Base-by-base conservation (phyloP, 2,113 vertebrate species). In the Onychorhynchus coronatus region DNA sequence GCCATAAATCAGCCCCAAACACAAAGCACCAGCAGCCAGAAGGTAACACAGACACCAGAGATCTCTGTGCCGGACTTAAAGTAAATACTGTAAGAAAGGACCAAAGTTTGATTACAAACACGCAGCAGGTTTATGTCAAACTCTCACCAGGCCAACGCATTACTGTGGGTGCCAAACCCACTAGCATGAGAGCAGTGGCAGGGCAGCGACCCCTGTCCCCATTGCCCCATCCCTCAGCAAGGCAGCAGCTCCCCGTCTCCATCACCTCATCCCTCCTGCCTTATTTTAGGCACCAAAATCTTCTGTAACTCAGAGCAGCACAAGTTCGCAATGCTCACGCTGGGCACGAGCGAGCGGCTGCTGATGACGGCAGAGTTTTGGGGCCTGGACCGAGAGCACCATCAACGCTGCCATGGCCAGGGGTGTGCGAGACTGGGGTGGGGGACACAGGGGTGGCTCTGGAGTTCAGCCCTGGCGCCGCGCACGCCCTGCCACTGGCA, bases 151-250 rank as follows among this genome's bases (percentile, higher is more conserved):
- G 19, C 10, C n/a, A 4, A 41, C 1, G 2, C 8, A 2, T 14
- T 23, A n/a, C 6, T 3, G 52, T 0, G 0, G 31, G 61, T n/a
- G 15, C 17, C 56, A 72, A 65, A 59, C 5, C 3, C 8, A 42
- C 6, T 56, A n/a, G 46, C 49, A 8, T 0, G 4, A 41, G n/a
- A 50, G 11, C 53, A 2, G 1, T 0, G 0, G 9, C 39, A 27
- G 66, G n/a, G 41, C 55, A 90, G 49, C 0, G 4, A 44, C 49
- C 35, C 56, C 49, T 2, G 3, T 42, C 33, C 24, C 22, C 42
- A 14, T 6, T 27, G 25, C 49, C 72, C 33, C 8, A 11, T 23
- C 12, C 27, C 65, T 75, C 0, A 0, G 9, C 58, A 42, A 19
- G 41, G 47, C 30, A 82, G 39, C 46, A 61, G 24, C 46, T 75